phyloP scores from a whole-genome alignment of 2,888 invertebrate species.

The Pristionchus mayeri region DNA sequence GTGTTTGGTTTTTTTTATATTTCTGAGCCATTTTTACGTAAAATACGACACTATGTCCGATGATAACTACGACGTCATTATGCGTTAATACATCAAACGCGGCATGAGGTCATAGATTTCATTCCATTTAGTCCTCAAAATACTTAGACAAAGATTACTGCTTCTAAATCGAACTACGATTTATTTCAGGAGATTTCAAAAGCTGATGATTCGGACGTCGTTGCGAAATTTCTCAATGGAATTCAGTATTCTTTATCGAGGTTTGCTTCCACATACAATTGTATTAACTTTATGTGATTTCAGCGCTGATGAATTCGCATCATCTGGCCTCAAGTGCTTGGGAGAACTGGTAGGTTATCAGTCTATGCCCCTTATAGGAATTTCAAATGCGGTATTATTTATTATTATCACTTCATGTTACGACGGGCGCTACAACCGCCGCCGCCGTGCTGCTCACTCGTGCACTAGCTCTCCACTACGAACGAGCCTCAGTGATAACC shows the following conservation, averaged over 20 bases:
- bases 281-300: background rate
- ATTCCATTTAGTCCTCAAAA: no score
- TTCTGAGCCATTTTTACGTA: no score
- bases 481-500: slow-evolving; percentile 44
- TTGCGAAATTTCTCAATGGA: slow-evolving; percentile 68
- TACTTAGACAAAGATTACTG: no score
- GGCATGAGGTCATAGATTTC: no score
- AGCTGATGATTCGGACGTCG: slow-evolving; percentile 60
- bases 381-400: background rate
- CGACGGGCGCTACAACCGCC: slow-evolving; percentile 45
- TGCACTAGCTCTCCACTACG: slow-evolving; percentile 53
- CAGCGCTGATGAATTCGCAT: slow-evolving; percentile 58
- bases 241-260: slow-evolving; percentile 65
- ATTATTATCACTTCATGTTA: slow-evolving; percentile 55
- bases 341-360: slow-evolving; percentile 53
- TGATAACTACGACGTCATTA: no score
- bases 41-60: no score
- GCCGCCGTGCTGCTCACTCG: slow-evolving; percentile 55
- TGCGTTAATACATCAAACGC: no score
- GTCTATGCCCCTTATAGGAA: background rate
- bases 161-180: no score
- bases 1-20: background rate
- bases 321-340: slow-evolving; percentile 55
- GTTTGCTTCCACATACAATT: slow-evolving; percentile 44
- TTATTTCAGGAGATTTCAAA: slow-evolving; percentile 42